A percentile compares a stretch with the other conserved stretches of the same genome.
Evolutionary conservation across 2,113 vertebrate species (phyloP).

Genomic region (Oryzias woworae): DNA sequence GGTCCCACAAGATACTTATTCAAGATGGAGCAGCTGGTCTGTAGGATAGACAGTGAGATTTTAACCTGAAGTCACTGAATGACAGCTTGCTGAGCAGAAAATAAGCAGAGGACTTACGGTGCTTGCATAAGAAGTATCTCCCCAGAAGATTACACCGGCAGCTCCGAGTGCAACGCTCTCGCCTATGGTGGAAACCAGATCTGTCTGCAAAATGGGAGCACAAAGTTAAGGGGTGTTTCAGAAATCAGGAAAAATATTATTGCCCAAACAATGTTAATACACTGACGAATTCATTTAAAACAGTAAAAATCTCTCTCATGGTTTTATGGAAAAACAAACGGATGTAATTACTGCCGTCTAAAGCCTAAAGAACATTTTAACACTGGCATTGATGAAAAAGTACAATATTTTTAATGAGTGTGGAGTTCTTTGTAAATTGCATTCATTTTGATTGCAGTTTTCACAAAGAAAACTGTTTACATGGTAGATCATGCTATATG

Average conservation of each 20-base stretch:
- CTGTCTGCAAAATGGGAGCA: constrained; percentile 65
- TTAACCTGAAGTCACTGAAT: constrained; percentile 9
- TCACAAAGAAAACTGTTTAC: too few species aligned
- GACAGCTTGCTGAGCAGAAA: not conserved
- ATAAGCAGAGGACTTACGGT: constrained; percentile 60
- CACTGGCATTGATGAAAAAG: too few species aligned
- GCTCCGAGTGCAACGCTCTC: constrained; percentile 83
- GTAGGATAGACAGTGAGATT: constrained; percentile 8
- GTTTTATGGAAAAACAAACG: too few species aligned
- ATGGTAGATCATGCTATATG: not conserved
- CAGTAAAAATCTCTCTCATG: too few species aligned
- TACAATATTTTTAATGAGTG: too few species aligned
- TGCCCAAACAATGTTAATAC: not conserved
- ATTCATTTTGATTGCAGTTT: too few species aligned
- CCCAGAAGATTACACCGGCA: constrained; percentile 84
- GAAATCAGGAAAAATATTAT: not conserved
- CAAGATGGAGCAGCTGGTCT: constrained; percentile 84
- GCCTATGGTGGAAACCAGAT: constrained; percentile 81
- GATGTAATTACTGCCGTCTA: too few species aligned
- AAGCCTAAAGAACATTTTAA: too few species aligned
- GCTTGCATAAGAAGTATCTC: constrained; percentile 75
- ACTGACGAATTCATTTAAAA: too few species aligned
- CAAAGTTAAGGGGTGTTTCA: not conserved
- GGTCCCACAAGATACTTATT: constrained; percentile 82
- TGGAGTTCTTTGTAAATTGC: too few species aligned